These are phyloP conservation scores for Brachynemurus nebulosus DNA, from an alignment of 2,888 invertebrate species.

Conservation along the genomic window DNA sequence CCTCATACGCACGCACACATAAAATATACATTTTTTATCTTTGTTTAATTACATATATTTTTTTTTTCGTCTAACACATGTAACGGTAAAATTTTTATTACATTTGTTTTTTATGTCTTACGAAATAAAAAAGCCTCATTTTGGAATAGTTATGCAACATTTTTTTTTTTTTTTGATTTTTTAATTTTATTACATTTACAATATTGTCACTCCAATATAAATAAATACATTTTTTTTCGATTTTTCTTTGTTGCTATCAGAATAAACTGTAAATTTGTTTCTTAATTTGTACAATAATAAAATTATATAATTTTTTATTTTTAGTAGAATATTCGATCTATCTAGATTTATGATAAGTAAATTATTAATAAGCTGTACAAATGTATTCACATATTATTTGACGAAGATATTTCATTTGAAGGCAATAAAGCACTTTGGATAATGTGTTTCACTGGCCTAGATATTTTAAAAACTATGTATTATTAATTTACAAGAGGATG, in stretches of 20 bases:
- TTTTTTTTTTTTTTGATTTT: slow-evolving; percentile 1
- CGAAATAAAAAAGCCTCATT: neutral
- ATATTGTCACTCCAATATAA: slow-evolving; percentile 9
- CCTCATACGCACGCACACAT: too few relatives aligned
- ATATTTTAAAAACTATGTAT: too few relatives aligned
- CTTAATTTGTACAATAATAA: neutral
- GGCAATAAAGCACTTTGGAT: slow-evolving; percentile 7
- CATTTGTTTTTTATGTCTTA: too few relatives aligned
- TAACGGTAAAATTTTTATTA: too few relatives aligned
- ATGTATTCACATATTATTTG: slow-evolving; percentile 11
- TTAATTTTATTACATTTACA: slow-evolving; percentile 3
- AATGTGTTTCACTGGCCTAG: too few relatives aligned
- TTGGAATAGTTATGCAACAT: neutral
- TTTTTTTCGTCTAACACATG: too few relatives aligned
- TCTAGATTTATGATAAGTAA: too few relatives aligned
- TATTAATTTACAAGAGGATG: neutral
- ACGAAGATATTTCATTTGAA: slow-evolving; percentile 8
- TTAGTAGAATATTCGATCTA: too few relatives aligned
- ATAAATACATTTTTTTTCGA: neutral
- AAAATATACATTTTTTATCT: too few relatives aligned
- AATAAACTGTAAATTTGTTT: neutral
- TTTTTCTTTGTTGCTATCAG: neutral
- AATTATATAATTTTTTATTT: neutral
- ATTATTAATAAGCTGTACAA: slow-evolving; percentile 10
- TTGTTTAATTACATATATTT: too few relatives aligned